Percentiles rank a stretch among this genome's conserved stretches.
phyloP scores from a whole-genome alignment of 37 sponge, comb jelly and placozoan species.

The Petrosia ficiformis region DNA sequence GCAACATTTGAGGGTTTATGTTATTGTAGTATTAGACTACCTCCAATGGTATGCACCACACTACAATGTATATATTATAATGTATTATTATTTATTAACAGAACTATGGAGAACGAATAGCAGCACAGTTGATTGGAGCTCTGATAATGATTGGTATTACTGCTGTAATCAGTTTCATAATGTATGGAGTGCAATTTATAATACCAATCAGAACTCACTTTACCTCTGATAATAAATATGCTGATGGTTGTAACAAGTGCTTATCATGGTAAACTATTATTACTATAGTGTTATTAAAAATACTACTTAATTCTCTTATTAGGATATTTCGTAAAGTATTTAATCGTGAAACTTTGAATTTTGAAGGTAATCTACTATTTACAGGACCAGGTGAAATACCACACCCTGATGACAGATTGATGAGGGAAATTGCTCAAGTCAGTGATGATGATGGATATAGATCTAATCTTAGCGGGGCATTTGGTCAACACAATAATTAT shows the following conservation, averaged over 20 bases:
- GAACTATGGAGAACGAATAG: constrained; percentile 54
- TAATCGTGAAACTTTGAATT: not conserved
- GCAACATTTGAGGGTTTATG: constrained; percentile 82
- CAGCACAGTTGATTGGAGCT: constrained; percentile 51
- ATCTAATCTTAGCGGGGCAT: no score
- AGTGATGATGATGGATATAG: not conserved
- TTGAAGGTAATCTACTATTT: constrained; percentile 6
- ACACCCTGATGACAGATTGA: not conserved
- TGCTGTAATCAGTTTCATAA: constrained; percentile 25
- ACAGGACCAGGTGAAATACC: not conserved
- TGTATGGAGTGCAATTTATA: constrained; percentile 59
- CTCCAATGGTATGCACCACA: constrained; percentile 47
- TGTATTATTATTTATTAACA: not conserved
- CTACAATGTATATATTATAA: not conserved
- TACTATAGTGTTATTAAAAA: not conserved
- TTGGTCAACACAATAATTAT: no score
- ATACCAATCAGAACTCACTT: constrained; percentile 41
- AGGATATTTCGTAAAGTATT: not conserved
- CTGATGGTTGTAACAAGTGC: not conserved
- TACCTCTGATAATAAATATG: not conserved
- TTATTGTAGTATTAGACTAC: constrained; percentile 68
- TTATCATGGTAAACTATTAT: not conserved
- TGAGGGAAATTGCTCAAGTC: not conserved
- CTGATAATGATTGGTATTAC: constrained; percentile 59
- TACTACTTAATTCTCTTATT: not conserved